phyloP scores from a whole-genome alignment of 2,888 invertebrate genomes.

The Chymomyza caudatula region DNA sequence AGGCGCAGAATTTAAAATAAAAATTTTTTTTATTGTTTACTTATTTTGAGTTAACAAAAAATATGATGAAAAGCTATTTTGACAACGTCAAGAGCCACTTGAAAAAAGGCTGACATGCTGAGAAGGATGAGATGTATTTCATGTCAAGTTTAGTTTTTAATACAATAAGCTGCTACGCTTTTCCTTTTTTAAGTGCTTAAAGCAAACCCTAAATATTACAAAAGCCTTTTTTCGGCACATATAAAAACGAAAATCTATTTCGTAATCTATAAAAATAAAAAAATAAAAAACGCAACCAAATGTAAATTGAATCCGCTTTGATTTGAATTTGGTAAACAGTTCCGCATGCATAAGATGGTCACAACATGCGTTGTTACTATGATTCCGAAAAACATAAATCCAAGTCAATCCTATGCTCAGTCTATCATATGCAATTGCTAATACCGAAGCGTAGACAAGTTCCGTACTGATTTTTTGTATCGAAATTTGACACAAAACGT shows the following conservation, averaged over 20 bases:
- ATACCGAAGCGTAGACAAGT: slow-evolving; percentile 57
- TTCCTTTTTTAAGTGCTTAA: too few species aligned
- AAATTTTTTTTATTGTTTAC: not conserved
- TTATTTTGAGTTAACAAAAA: not conserved
- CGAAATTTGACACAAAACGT: slow-evolving; percentile 71
- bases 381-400: slow-evolving; percentile 25
- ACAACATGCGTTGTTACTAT: too few species aligned
- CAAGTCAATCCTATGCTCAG: slow-evolving; percentile 26
- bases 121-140: not conserved
- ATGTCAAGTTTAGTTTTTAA: not conserved
- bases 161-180: not conserved
- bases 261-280: slow-evolving; percentile 46
- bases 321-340: slow-evolving; percentile 31
- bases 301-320: slow-evolving; percentile 22
- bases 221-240: slow-evolving; percentile 17
- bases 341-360: slow-evolving; percentile 40
- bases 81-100: not conserved
- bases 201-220: not conserved
- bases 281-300: slow-evolving; percentile 18
- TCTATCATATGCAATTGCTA: slow-evolving; percentile 12
- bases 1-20: not conserved
- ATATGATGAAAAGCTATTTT: not conserved
- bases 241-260: slow-evolving; percentile 45
- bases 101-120: not conserved
- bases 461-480: slow-evolving; percentile 72